Conservation (phyloP, 2,113 vertebrate species). For the Lasiurus borealis region DNA sequence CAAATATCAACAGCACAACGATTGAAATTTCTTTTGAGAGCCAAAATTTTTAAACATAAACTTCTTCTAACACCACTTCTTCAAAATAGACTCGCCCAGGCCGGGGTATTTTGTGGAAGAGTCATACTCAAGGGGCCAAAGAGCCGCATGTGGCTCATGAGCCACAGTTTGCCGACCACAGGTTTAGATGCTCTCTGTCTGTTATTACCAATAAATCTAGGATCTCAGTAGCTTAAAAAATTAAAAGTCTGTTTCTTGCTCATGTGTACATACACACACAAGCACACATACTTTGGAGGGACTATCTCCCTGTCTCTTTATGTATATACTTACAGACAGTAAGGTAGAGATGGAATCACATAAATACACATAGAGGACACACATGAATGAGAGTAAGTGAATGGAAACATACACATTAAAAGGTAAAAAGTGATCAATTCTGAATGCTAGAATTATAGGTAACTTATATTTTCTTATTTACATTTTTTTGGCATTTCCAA, state of each 20-base stretch:
- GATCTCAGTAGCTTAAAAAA: not conserved
- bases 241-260: not conserved
- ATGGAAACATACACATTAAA: not conserved
- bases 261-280: not conserved
- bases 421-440: not conserved
- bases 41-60: too few relatives aligned
- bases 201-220: not conserved
- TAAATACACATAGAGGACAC: not conserved
- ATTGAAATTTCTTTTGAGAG: too few relatives aligned
- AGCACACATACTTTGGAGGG: not conserved
- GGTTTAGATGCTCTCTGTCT: not conserved
- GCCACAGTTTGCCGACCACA: too few relatives aligned
- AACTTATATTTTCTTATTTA: not conserved
- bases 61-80: too few relatives aligned
- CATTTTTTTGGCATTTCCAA: not conserved
- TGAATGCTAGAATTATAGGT: not conserved
- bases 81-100: too few relatives aligned
- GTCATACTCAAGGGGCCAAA: too few relatives aligned
- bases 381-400: not conserved
- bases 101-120: too few relatives aligned
- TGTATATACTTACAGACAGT: not conserved
- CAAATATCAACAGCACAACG: too few relatives aligned
- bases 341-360: not conserved
- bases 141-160: too few relatives aligned
- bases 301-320: not conserved